Evolutionary conservation across 2,888 invertebrate species (phyloP).

Genomic region (Aphidius colemani): DNA sequence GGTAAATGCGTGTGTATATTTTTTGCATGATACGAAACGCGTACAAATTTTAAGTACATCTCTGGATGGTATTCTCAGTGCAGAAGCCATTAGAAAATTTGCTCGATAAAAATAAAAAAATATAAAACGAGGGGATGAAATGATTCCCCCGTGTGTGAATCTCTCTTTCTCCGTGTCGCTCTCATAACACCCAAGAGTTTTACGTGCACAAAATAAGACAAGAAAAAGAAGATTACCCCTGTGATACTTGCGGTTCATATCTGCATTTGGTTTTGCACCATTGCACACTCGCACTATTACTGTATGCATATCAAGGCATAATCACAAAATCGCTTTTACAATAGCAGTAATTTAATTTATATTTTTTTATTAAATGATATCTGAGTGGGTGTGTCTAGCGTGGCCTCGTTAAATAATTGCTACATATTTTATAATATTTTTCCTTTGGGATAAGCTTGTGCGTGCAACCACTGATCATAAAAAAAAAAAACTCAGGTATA

Average conservation of each 20-base stretch:
- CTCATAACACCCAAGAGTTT: conserved; percentile 21
- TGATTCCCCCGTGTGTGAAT: conserved; percentile 22
- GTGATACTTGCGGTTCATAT: too few species aligned
- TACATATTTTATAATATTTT: conserved; percentile 40
- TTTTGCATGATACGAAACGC: not conserved
- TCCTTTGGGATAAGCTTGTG: conserved; percentile 30
- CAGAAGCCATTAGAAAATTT: conserved; percentile 42
- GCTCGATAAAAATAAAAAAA: conserved; percentile 12
- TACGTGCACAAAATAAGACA: conserved; percentile 19
- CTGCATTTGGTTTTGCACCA: too few species aligned
- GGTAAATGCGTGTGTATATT: not conserved
- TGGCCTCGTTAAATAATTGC: conserved; percentile 35
- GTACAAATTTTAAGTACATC: too few species aligned
- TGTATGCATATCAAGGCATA: too few species aligned
- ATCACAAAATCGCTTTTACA: too few species aligned
- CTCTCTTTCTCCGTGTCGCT: too few species aligned
- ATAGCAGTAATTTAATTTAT: too few species aligned
- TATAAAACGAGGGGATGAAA: conserved; percentile 21
- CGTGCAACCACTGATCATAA: conserved; percentile 30
- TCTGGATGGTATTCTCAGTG: too few species aligned
- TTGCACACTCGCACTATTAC: too few species aligned
- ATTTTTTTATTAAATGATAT: too few species aligned
- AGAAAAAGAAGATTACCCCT: conserved; percentile 15
- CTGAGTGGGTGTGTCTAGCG: too few species aligned
- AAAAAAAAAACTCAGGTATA: not conserved